phyloP scores from a whole-genome alignment of 2,888 invertebrate species.

The Suillia variegata region DNA sequence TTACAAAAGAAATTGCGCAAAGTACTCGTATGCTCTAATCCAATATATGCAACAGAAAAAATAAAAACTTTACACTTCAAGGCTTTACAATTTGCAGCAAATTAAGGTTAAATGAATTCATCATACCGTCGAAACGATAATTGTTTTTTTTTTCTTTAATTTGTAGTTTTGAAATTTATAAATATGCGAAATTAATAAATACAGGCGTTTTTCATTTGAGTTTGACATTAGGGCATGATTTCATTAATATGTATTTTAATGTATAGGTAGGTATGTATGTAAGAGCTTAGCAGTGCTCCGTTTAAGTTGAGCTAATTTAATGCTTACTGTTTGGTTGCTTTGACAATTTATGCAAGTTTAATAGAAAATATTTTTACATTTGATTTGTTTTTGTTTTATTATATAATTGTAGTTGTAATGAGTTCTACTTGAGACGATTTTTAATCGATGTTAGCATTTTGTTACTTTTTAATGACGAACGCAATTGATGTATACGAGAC shows the following conservation, averaged over 20 bases:
- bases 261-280: neutral
- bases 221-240: neutral
- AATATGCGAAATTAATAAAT: constrained; percentile 1
- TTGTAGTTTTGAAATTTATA: neutral
- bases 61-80: constrained; percentile 20
- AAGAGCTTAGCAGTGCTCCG: neutral
- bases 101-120: constrained; percentile 4
- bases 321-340: neutral
- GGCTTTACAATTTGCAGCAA: constrained; percentile 14
- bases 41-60: too few relatives aligned
- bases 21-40: too few relatives aligned
- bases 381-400: neutral
- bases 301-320: neutral
- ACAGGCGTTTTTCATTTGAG: neutral
- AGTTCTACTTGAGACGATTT: too few relatives aligned
- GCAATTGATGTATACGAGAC: too few relatives aligned
- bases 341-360: neutral
- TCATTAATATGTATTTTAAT: neutral
- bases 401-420: neutral
- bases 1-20: too few relatives aligned
- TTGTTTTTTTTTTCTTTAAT: constrained; percentile 20
- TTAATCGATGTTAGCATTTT: too few relatives aligned
- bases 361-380: constrained; percentile 1
- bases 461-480: too few relatives aligned
- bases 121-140: constrained; percentile 30